phyloP scores from a whole-genome alignment of 2,888 invertebrate genomes.

The Spilosoma lubricipeda region DNA sequence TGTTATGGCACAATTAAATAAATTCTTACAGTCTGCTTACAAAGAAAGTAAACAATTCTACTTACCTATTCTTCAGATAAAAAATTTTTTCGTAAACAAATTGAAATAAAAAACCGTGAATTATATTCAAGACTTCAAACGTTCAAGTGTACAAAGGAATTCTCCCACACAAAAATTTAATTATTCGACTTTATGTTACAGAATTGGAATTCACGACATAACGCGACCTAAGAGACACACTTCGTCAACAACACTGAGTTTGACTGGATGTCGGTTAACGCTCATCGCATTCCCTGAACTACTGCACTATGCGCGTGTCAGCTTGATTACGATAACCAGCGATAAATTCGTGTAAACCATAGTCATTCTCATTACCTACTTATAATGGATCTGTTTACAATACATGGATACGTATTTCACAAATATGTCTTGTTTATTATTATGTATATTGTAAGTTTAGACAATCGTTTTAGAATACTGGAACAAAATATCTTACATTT shows the following conservation, averaged over 20 bases:
- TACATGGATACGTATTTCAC: background rate
- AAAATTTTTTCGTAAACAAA: background rate
- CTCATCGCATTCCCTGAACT: slow-evolving; percentile 20
- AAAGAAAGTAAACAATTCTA: background rate
- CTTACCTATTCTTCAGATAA: slow-evolving; percentile 7
- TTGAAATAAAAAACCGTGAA: too few species aligned
- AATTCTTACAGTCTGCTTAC: background rate
- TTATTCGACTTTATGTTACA: slow-evolving; percentile 17
- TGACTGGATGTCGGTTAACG: slow-evolving; percentile 21
- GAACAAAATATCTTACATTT: background rate
- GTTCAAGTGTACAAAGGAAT: background rate
- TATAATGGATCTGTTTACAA: background rate
- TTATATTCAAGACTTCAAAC: slow-evolving; percentile 2
- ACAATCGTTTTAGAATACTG: background rate
- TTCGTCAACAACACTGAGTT: slow-evolving; percentile 45
- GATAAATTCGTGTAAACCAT: slow-evolving; percentile 24
- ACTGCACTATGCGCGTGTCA: slow-evolving; percentile 32
- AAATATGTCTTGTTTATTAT: background rate
- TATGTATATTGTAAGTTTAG: background rate
- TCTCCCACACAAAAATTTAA: background rate
- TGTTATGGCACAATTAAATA: background rate
- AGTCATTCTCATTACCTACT: background rate
- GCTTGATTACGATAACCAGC: slow-evolving; percentile 22
- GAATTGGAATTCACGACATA: slow-evolving; percentile 28
- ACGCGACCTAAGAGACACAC: slow-evolving; percentile 42